phyloP scores from a whole-genome alignment of 2,888 invertebrate species.

The Pardosa pseudoannulata region DNA sequence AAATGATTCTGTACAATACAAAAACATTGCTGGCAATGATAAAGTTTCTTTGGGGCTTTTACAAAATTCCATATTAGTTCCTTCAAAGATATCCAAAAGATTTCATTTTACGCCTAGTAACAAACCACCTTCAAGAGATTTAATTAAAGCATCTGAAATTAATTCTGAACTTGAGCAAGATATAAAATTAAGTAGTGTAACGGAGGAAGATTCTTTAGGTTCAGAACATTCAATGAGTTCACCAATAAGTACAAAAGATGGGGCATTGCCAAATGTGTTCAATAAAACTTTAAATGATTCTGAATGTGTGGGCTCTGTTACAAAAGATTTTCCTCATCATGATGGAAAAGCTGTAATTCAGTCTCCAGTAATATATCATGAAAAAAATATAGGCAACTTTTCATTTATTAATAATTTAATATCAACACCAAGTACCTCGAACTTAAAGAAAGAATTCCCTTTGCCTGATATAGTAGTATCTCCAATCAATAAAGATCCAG shows the following conservation, averaged over 20 bases:
- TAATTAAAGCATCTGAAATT: neutral
- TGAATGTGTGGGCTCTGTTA: neutral
- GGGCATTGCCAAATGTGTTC: neutral
- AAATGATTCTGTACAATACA: neutral
- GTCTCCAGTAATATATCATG: neutral
- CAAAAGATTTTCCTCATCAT: neutral
- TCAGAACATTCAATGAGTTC: neutral
- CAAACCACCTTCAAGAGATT: neutral
- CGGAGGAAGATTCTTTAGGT: neutral
- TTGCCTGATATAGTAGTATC: slow-evolving; percentile 26
- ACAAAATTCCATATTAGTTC: neutral
- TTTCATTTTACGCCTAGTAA: neutral
- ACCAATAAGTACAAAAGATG: neutral
- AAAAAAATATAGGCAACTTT: neutral
- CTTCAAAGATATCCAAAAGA: neutral
- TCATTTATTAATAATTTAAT: neutral
- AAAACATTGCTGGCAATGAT: neutral
- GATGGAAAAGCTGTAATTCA: neutral
- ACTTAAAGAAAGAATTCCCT: neutral
- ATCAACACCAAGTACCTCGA: slow-evolving; percentile 41
- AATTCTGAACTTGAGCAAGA: neutral
- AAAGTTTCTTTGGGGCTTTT: neutral
- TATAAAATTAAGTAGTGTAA: neutral
- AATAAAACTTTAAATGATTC: neutral
- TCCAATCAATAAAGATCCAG: slow-evolving; percentile 47